Evolutionary conservation across 2,113 vertebrate genomes (phyloP).

Genomic region (Seriola dumerili): DNA sequence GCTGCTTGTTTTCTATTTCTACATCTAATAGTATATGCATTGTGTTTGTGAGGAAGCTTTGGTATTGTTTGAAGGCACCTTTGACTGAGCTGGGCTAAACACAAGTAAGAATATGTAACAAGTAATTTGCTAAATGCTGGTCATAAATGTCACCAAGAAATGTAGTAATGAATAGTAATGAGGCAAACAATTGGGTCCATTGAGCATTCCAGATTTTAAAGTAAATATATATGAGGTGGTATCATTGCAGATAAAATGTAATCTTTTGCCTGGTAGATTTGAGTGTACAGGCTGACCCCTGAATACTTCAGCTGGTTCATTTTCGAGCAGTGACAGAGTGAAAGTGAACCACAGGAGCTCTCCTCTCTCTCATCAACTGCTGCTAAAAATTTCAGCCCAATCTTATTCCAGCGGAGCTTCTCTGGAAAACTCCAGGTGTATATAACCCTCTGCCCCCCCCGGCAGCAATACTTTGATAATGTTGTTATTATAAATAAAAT

Average conservation of each 20-base stretch:
- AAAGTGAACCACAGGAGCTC: neutral
- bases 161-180: neutral
- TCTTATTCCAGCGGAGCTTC: conserved; percentile 12
- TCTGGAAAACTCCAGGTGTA: conserved; percentile 11
- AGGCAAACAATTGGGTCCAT: neutral
- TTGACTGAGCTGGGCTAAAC: no score
- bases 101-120: no score
- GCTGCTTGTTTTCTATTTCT: no score
- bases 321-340: neutral
- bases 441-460: neutral
- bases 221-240: no score
- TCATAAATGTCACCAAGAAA: neutral
- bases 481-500: neutral
- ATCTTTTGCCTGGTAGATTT: neutral
- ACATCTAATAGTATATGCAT: no score
- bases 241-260: neutral
- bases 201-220: neutral
- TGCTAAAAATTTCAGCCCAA: neutral
- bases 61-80: neutral
- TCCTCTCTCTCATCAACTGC: neutral
- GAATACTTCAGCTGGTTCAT: neutral
- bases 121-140: neutral
- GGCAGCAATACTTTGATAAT: neutral
- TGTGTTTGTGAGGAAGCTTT: neutral
- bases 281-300: neutral